Conservation (phyloP, 2,888 invertebrate genomes). For the Biston betularia region DNA sequence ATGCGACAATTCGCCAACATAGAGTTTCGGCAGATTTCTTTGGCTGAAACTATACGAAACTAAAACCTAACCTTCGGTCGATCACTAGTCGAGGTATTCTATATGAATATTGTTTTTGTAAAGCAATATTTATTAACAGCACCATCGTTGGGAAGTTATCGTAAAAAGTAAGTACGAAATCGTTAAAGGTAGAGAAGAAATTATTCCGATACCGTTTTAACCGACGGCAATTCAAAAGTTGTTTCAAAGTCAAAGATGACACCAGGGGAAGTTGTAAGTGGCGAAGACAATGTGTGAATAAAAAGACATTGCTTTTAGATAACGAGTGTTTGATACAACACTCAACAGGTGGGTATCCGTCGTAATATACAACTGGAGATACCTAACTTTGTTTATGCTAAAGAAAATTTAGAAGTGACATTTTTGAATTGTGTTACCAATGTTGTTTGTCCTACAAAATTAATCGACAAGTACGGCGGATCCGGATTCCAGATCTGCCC, state of each 20-base stretch:
- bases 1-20: no score
- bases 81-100: no score
- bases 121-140: not conserved
- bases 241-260: conserved; percentile 16
- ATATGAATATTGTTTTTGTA: no score
- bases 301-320: conserved; percentile 42
- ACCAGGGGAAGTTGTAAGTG: conserved; percentile 19
- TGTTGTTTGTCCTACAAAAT: no score
- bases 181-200: not conserved
- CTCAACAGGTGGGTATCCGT: conserved; percentile 59
- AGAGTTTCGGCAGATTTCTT: no score
- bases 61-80: no score
- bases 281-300: conserved; percentile 38
- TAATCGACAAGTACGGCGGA: not conserved
- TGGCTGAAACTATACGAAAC: no score
- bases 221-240: conserved; percentile 19
- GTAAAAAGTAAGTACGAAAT: not conserved
- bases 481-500: no score
- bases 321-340: conserved; percentile 63
- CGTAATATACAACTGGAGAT: conserved; percentile 59
- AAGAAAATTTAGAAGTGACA: conserved; percentile 2
- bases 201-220: not conserved
- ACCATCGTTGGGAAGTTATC: not conserved
- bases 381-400: conserved; percentile 44
- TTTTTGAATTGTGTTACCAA: not conserved